Base-by-base conservation (phyloP, 2,888 invertebrate species). In the Chalcis sispes region DNA sequence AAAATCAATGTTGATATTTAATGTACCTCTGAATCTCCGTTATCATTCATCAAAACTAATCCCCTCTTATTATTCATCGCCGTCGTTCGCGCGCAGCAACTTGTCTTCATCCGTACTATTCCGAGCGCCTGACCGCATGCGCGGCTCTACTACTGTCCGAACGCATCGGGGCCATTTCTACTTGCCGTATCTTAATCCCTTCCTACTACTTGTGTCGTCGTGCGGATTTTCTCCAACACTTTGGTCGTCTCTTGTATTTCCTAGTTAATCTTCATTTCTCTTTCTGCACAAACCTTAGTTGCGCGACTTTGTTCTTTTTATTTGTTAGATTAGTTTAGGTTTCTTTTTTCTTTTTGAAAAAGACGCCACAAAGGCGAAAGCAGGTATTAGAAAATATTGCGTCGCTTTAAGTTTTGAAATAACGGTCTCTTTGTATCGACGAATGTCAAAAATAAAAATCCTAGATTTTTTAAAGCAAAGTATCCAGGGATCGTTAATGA, bases 261-360 rank as follows among this genome's bases (percentile, higher is more conserved):
- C 46, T 15, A 32, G 69, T 69, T 69, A 69, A 69, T 69, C 69
- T 58, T 58, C 42, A 69, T 69, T 42, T 46, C 15, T 4, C n/a
- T 10, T n/a, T 10, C 29, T 3, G 36, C 50, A 8, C 20, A n/a
- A n/a, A 25, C 54, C 59, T 40, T 61, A 5, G 58, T 10, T 20
- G 8, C 7, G 40, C 42, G 1, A 15, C 23, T 20, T 42, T 25
- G 27, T 27, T 18, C 13, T 32, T n/a, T n/a, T n/a, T n/a, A n/a
- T n/a, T n/a, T n/a, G n/a, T n/a, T n/a, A 25, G 18, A 2, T 48
- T 29, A 36, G 42, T 32, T 27, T 50, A 13, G 7, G 18, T 25
- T 54, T 66, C 1, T 48, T 50, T 50, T 20, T 48, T 27, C 2
- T 15, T 48, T 20, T 18, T n/a, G n/a, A n/a, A n/a, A n/a, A n/a